These are phyloP conservation scores for Scatophagus argus DNA, from an alignment of 2,113 vertebrate species.

Conservation along the genomic window DNA sequence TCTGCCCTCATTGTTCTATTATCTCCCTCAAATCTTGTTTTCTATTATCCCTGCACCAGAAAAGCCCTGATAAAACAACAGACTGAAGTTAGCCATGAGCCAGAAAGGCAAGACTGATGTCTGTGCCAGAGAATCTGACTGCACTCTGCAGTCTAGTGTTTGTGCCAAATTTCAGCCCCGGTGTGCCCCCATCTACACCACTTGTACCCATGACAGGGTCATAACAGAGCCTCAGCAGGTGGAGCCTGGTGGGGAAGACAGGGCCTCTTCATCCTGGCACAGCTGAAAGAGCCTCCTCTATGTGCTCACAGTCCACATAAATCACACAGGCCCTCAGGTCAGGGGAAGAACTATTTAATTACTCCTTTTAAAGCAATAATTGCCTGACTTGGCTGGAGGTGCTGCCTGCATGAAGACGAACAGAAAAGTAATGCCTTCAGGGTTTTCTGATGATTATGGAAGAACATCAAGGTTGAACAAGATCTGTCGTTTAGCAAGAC, in stretches of 20 bases:
- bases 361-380: conserved; percentile 73
- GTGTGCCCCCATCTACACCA: conserved; percentile 49
- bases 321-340: conserved; percentile 63
- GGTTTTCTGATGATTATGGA: conserved; percentile 24
- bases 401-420: conserved; percentile 51
- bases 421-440: conserved; percentile 40
- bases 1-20: conserved; percentile 49
- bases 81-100: conserved; percentile 61
- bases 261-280: conserved; percentile 48
- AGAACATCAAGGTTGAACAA: conserved; percentile 18
- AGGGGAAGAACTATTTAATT: conserved; percentile 75
- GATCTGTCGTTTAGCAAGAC: conserved; percentile 39
- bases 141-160: conserved; percentile 41
- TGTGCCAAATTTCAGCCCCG: conserved; percentile 51
- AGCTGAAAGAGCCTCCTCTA: conserved; percentile 59
- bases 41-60: conserved; percentile 59
- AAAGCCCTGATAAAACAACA: conserved; percentile 67
- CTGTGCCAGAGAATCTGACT: conserved; percentile 63
- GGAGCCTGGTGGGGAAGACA: conserved; percentile 24
- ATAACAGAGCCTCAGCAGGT: conserved; percentile 67
- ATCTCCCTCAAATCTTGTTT: conserved; percentile 67
- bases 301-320: conserved; percentile 59
- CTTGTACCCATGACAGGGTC: conserved; percentile 67
- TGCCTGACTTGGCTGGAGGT: conserved; percentile 64
- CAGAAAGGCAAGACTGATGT: conserved; percentile 53